Evolutionary conservation across 2,888 invertebrate genomes (phyloP).

Genomic region (Drosophila antonietae): DNA sequence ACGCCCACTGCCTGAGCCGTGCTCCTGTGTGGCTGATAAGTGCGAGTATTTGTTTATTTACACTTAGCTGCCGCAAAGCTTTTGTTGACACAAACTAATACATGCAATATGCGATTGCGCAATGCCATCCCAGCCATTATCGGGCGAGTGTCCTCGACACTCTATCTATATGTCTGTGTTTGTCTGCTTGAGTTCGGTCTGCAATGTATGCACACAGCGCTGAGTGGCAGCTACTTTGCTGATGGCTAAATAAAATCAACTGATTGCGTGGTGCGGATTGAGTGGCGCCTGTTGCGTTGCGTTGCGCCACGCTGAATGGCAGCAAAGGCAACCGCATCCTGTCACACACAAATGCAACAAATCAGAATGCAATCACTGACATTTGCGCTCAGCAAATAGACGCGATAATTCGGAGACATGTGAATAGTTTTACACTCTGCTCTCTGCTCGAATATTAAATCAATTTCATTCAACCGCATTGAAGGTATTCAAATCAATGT

Average conservation of each 20-base stretch:
- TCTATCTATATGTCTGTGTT: neutral
- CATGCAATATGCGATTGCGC: constrained; percentile 20
- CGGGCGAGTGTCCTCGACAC: neutral
- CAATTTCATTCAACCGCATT: neutral
- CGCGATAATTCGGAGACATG: constrained; percentile 29
- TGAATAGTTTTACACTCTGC: constrained; percentile 5
- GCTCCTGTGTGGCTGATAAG: constrained; percentile 40
- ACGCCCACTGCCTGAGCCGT: constrained; percentile 10
- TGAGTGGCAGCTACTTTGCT: constrained; percentile 72
- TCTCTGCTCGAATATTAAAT: constrained; percentile 7
- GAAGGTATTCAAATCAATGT: neutral
- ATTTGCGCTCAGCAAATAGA: constrained; percentile 33
- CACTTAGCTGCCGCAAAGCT: constrained; percentile 54
- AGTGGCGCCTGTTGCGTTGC: constrained; percentile 48
- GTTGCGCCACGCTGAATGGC: constrained; percentile 2
- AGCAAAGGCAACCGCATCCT: constrained; percentile 13
- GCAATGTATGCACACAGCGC: constrained; percentile 43
- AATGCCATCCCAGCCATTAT: constrained; percentile 24
- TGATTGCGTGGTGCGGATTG: constrained; percentile 68
- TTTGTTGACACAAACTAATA: constrained; percentile 54
- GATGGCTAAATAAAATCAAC: constrained; percentile 71
- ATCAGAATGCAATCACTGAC: constrained; percentile 66
- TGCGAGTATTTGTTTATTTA: constrained; percentile 70
- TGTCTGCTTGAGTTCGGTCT: constrained; percentile 25
- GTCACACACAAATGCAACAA: constrained; percentile 50